Conservation (phyloP, 1,140 invertebrate species). For the Hormaphis cornu region DNA sequence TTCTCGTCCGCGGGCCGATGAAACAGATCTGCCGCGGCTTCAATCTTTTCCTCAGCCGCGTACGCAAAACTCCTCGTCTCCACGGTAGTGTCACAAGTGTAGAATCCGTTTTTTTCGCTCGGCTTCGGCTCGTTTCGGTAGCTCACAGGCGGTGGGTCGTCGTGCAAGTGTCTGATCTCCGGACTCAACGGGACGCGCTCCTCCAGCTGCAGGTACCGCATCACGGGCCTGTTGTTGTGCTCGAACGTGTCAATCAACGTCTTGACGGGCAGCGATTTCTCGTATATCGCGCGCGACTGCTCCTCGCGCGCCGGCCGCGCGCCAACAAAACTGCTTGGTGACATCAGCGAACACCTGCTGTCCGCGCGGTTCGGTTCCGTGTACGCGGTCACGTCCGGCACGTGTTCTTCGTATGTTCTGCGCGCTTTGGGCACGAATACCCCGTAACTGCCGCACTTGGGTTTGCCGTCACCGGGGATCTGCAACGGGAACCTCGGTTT, state of each 20-base stretch:
- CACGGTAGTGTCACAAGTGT: neutral
- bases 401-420: conserved; percentile 1
- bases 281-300: neutral
- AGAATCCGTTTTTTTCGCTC: neutral
- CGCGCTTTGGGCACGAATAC: neutral
- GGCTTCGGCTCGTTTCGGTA: neutral
- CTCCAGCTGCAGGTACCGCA: conserved; percentile 50
- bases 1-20: no score
- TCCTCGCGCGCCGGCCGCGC: neutral
- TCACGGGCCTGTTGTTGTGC: conserved; percentile 48
- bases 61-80: neutral
- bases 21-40: no score
- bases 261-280: conserved; percentile 48
- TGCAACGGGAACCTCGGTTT: neutral
- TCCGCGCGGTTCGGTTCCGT: neutral
- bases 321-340: neutral
- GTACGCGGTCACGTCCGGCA: neutral
- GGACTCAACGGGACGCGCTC: conserved; percentile 38
- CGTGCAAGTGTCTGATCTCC: conserved; percentile 26
- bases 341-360: conserved; percentile 5
- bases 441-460: neutral
- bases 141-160: neutral
- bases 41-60: neutral
- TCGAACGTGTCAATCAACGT: conserved; percentile 56
- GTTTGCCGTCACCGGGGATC: neutral